Base-by-base conservation (phyloP, 2,888 invertebrate genomes). In the Cerastis leucographa region DNA sequence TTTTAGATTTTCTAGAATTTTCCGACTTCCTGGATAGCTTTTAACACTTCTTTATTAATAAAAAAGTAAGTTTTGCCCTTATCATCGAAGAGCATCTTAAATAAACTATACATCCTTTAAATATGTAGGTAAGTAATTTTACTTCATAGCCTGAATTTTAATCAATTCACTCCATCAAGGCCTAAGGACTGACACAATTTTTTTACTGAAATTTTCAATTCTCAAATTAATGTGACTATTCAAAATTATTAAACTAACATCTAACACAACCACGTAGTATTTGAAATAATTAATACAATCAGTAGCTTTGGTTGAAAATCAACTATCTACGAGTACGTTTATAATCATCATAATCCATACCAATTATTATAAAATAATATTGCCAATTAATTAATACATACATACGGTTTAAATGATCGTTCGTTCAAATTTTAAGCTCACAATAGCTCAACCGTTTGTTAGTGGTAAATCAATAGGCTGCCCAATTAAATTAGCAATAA, bases 301-400 rank as follows among this genome's bases (percentile, higher is more conserved):
- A 17, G 9, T 56, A 19, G 6, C 22, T 40, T 46, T 68, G 3
- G 11, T 29, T 22, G n/a, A 61, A 46, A 25, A n/a, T 12, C 11
- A 7, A 51, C 35, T 3, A 40, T 19, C 29, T 64, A 42, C n/a
- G n/a, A n/a, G n/a, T n/a, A n/a, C 46, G 40, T 40, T 49, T 73
- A 25, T 4, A 56, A 29, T n/a, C 46, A 46, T 40, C 40, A 49
- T 14, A 49, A 75, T 49, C 8, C 40, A 3, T 59, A 46, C 4
- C 12, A 51, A 46, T 46, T 25, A 51, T 17, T 8, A n/a, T 46
- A 14, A 0, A 66, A 56, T 49, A 35, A 51, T 35, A 56, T 61
- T 46, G 5, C 14, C 54, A 83, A 64, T 78, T 44, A 59, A 56
- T n/a, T n/a, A n/a, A n/a, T n/a, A n/a, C n/a, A n/a, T 65, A 69